These are phyloP conservation scores for Lamellibrachia luymesi DNA, from an alignment of 1,140 invertebrate species.

Conservation along the genomic window DNA sequence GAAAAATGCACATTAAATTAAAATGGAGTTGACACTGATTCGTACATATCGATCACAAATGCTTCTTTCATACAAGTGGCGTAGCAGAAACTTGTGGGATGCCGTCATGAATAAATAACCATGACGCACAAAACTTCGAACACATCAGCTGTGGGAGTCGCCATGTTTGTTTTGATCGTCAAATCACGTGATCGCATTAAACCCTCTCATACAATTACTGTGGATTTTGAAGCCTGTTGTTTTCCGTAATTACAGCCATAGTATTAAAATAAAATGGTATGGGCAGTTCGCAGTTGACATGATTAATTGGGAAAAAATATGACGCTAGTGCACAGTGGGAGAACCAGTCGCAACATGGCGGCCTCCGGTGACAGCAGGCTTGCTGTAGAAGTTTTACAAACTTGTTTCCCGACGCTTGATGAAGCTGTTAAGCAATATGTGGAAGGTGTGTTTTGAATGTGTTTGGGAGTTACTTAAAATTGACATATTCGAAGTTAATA, in stretches of 20 bases:
- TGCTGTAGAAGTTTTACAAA: not conserved
- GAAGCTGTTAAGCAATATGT: not conserved
- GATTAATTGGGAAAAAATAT: not conserved
- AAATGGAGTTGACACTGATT: not conserved
- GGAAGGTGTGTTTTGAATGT: not conserved
- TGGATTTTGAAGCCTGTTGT: no score
- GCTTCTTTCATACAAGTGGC: not conserved
- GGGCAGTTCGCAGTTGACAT: not conserved
- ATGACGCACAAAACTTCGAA: not conserved
- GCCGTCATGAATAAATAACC: not conserved
- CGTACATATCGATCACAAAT: not conserved
- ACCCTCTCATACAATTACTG: not conserved
- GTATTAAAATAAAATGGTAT: not conserved
- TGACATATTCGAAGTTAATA: not conserved
- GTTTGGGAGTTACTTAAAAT: not conserved
- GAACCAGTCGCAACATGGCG: not conserved
- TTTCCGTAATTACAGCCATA: not conserved
- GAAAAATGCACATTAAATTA: not conserved
- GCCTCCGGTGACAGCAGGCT: not conserved
- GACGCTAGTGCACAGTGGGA: not conserved
- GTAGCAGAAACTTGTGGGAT: not conserved
- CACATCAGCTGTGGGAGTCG: conserved; percentile 2
- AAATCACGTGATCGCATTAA: not conserved
- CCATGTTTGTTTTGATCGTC: not conserved
- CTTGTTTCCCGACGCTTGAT: not conserved